A percentile compares a stretch with the other conserved stretches of the same genome.
Evolutionary conservation across 2,113 vertebrate species (phyloP).

Genomic region (Egretta garzetta): DNA sequence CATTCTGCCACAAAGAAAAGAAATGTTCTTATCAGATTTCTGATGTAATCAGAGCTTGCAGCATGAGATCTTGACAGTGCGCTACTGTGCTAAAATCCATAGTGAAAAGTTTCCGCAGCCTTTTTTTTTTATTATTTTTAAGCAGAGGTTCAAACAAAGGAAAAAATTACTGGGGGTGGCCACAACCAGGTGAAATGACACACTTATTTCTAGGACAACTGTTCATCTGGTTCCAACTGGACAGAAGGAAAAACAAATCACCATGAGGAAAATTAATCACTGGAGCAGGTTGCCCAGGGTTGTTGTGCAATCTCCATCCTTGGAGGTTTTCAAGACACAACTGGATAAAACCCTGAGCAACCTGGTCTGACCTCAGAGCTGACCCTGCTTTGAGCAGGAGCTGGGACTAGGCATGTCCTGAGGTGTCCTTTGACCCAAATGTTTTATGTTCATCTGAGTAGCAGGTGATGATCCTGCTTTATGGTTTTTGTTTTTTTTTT

Average conservation of each 20-base stretch:
- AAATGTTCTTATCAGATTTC: background rate
- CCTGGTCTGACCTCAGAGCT: background rate
- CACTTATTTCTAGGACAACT: background rate
- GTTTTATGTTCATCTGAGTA: background rate
- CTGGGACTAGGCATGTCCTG: background rate
- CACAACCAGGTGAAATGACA: background rate
- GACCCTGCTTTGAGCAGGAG: background rate
- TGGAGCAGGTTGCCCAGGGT: background rate
- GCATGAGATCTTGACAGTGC: background rate
- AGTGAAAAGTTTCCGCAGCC: background rate
- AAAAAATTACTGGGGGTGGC: background rate
- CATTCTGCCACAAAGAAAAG: background rate
- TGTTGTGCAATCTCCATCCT: background rate
- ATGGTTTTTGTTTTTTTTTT: background rate
- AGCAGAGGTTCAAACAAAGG: background rate
- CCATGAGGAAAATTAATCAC: background rate
- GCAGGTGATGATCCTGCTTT: background rate
- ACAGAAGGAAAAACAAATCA: background rate
- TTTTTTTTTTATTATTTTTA: background rate
- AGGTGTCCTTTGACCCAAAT: background rate
- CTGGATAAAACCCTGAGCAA: background rate
- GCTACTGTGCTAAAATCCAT: background rate
- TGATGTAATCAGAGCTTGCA: background rate
- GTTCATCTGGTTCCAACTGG: background rate
- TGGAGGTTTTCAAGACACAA: background rate